These are phyloP conservation scores for Trematomus bernacchii DNA, from an alignment of 2,797 vertebrate species.

Conservation along the genomic window DNA sequence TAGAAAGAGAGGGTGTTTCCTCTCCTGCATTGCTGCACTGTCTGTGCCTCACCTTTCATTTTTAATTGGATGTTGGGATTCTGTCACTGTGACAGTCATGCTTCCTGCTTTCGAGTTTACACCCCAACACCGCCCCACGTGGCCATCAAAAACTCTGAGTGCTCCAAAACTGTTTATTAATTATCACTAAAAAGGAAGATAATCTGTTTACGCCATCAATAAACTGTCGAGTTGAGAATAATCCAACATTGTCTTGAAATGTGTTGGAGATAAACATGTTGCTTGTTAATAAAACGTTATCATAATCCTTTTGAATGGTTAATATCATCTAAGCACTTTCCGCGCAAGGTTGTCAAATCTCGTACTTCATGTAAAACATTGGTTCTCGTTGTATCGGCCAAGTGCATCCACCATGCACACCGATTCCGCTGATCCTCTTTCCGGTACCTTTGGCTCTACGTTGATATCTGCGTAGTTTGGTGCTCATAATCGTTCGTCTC, in stretches of 20 bases:
- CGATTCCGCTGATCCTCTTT: slow-evolving; percentile 77
- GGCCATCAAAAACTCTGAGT: slow-evolving; percentile 11
- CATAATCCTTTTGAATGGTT: background rate
- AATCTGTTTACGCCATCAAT: background rate
- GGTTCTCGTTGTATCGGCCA: slow-evolving; percentile 19
- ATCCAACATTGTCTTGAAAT: background rate
- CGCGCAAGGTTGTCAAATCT: background rate
- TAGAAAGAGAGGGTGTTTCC: slow-evolving; percentile 21
- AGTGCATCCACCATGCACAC: slow-evolving; percentile 38
- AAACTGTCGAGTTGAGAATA: background rate
- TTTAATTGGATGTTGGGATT: slow-evolving; percentile 52
- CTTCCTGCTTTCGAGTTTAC: slow-evolving; percentile 23
- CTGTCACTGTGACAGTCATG: slow-evolving; percentile 23
- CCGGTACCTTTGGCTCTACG: slow-evolving; percentile 85
- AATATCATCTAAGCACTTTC: background rate
- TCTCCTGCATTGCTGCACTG: slow-evolving; percentile 43
- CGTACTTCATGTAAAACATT: slow-evolving; percentile 8
- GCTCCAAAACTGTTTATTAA: slow-evolving; percentile 5
- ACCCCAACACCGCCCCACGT: slow-evolving; percentile 7
- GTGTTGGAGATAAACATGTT: background rate
- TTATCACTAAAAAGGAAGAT: background rate
- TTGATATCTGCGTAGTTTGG: slow-evolving; percentile 86
- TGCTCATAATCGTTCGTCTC: slow-evolving; percentile 71
- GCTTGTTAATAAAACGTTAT: background rate
- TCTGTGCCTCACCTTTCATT: slow-evolving; percentile 42